phyloP scores from a whole-genome alignment of 2,888 invertebrate genomes.

The Oligia latruncula region DNA sequence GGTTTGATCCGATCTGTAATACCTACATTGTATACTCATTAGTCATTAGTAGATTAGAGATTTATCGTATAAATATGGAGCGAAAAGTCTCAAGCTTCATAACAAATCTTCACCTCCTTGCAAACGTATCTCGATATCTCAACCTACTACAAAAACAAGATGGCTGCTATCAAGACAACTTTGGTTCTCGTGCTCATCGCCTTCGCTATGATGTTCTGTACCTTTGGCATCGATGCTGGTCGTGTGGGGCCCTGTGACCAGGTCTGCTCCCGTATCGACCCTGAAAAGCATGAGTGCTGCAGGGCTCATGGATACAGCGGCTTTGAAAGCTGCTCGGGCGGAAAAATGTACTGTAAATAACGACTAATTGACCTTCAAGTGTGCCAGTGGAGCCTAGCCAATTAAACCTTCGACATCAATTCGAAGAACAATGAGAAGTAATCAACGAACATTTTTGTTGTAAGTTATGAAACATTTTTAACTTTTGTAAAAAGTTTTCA shows the following conservation, averaged over 20 bases:
- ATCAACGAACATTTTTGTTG: not conserved
- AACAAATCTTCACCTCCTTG: slow-evolving; percentile 34
- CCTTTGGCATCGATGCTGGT: slow-evolving; percentile 29
- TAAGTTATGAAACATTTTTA: not conserved
- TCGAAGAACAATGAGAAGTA: slow-evolving; percentile 25
- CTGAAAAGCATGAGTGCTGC: slow-evolving; percentile 33
- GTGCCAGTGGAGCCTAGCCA: not conserved
- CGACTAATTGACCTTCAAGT: not conserved
- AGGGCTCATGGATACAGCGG: not conserved
- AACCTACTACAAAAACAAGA: slow-evolving; percentile 17
- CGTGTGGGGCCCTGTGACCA: slow-evolving; percentile 34
- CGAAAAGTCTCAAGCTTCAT: slow-evolving; percentile 19
- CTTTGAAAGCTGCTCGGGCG: not conserved
- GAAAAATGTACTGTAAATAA: not conserved
- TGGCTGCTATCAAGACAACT: slow-evolving; percentile 43
- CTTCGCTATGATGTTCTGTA: slow-evolving; percentile 36
- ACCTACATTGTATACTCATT: not conserved
- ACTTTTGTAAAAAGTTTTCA: not conserved
- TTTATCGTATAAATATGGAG: slow-evolving; percentile 33
- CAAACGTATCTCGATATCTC: slow-evolving; percentile 4
- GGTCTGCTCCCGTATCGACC: slow-evolving; percentile 29
- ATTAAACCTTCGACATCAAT: not conserved
- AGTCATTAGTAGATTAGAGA: not conserved
- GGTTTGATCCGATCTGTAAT: slow-evolving; percentile 2
- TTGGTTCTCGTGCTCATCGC: slow-evolving; percentile 39